Conservation (phyloP, 2,797 vertebrate genomes). For the Anabacerthia variegaticeps region DNA sequence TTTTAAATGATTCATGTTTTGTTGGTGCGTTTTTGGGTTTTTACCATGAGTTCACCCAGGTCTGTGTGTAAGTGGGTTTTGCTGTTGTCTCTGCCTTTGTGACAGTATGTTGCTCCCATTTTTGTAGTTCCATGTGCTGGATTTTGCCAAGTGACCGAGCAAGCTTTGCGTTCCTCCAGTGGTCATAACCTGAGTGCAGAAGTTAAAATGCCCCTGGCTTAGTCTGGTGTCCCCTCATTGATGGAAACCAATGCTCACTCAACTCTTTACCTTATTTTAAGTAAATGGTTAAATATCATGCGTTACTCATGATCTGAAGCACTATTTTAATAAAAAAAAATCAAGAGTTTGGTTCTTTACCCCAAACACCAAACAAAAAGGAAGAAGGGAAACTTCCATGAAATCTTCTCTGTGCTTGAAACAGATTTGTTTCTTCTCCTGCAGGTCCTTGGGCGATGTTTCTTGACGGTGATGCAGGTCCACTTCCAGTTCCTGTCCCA, state of each 20-base stretch:
- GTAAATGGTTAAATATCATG: neutral
- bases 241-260: neutral
- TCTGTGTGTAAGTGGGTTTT: neutral
- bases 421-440: neutral
- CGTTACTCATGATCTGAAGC: neutral
- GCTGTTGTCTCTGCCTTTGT: neutral
- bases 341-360: neutral
- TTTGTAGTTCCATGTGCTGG: neutral
- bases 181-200: neutral
- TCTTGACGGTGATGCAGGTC: slow-evolving; percentile 98
- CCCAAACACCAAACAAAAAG: too few species aligned
- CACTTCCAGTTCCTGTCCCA: slow-evolving; percentile 99
- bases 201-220: neutral
- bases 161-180: neutral
- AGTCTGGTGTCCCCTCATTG: neutral
- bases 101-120: neutral
- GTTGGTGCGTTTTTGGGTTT: neutral
- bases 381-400: too few species aligned
- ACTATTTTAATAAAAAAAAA: neutral
- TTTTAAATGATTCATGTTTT: neutral
- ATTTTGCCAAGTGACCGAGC: neutral
- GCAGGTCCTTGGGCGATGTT: slow-evolving; percentile 96
- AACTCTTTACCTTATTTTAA: neutral
- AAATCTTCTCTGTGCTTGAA: neutral
- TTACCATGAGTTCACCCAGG: neutral